A percentile compares a stretch with the other conserved stretches of the same genome.
phyloP scores from a whole-genome alignment of 1,140 invertebrate species.

The Homarus americanus region DNA sequence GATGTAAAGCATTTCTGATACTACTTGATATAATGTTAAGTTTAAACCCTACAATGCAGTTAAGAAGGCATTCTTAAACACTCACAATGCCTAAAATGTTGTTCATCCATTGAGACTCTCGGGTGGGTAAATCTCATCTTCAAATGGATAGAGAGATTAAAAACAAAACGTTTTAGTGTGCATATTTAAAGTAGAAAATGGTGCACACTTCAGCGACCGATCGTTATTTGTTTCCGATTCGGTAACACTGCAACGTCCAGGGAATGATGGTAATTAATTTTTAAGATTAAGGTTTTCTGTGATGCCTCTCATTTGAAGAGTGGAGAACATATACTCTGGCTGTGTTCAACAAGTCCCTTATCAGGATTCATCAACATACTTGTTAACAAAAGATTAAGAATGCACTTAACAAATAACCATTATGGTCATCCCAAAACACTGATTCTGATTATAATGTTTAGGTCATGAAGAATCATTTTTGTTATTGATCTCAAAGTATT shows the following conservation, averaged over 20 bases:
- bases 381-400: background rate
- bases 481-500: background rate
- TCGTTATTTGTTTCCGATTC: slow-evolving; percentile 44
- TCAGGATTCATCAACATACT: slow-evolving; percentile 30
- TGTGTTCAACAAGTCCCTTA: slow-evolving; percentile 37
- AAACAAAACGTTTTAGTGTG: slow-evolving; percentile 28
- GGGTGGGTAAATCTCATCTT: slow-evolving; percentile 15
- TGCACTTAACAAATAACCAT: background rate
- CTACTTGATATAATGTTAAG: slow-evolving; percentile 15
- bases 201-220: slow-evolving; percentile 26
- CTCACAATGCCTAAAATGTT: slow-evolving; percentile 45
- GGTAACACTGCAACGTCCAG: slow-evolving; percentile 70
- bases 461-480: background rate
- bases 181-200: slow-evolving; percentile 26
- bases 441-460: background rate
- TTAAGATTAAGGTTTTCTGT: slow-evolving; percentile 72
- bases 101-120: slow-evolving; percentile 14
- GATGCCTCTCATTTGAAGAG: slow-evolving; percentile 64
- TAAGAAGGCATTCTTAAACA: slow-evolving; percentile 56
- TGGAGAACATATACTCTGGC: slow-evolving; percentile 49
- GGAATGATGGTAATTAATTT: slow-evolving; percentile 72
- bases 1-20: slow-evolving; percentile 10
- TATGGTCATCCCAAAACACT: background rate
- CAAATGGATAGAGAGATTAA: slow-evolving; percentile 19
- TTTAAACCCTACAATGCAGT: slow-evolving; percentile 60